Percentiles rank a stretch among this genome's conserved stretches.
Evolutionary conservation across 2,888 invertebrate species (phyloP).

Genomic region (Lysandra bellargus): DNA sequence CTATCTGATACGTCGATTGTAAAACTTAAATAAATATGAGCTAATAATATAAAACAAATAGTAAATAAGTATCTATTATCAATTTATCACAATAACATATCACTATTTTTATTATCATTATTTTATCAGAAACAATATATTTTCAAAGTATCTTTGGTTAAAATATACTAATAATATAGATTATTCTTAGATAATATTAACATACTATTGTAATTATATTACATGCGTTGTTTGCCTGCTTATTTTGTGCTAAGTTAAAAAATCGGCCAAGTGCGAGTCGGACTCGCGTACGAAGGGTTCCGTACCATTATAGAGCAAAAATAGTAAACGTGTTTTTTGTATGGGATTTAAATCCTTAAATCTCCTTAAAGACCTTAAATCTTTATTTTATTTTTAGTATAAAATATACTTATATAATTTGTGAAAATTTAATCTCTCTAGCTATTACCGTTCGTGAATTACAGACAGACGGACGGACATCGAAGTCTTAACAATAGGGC

Average conservation of each 20-base stretch:
- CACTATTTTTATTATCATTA: background rate
- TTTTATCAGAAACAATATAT: background rate
- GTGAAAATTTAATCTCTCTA: no score
- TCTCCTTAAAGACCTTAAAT: no score
- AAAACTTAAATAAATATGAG: background rate
- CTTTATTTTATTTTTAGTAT: no score
- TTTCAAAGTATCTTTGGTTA: slow-evolving; percentile 14
- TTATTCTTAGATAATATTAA: slow-evolving; percentile 3
- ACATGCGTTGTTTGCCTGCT: background rate
- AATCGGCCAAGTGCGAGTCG: no score
- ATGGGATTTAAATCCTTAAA: no score
- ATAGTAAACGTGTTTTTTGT: no score
- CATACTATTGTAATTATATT: background rate
- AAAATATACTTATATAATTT: no score
- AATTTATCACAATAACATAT: slow-evolving; percentile 16
- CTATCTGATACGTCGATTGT: background rate
- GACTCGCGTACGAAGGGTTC: no score
- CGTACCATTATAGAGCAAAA: no score
- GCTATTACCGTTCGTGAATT: no score
- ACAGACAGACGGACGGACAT: no score
- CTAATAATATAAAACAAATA: background rate
- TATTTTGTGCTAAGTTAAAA: background rate
- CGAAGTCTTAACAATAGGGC: no score
- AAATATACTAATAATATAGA: background rate
- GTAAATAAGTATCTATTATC: slow-evolving; percentile 22